A percentile compares a stretch with the other conserved stretches of the same genome.
These are phyloP conservation scores for Pampus argenteus DNA, from an alignment of 2,797 vertebrate genomes.

Conservation along the genomic window DNA sequence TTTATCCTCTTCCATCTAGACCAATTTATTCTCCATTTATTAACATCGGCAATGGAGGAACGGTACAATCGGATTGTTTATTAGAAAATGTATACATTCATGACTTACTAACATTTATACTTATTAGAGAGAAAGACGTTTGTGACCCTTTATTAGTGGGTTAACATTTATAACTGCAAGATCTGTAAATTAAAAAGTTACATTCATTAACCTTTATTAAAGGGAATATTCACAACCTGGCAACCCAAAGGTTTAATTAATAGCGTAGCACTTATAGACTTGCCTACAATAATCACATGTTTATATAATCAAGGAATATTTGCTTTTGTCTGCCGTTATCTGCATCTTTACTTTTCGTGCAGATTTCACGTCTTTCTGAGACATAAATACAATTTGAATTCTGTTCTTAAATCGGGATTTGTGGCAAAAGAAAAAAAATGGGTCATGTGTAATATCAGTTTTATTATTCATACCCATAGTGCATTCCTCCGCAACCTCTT, in stretches of 20 bases:
- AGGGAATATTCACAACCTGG: background rate
- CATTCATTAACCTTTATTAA: background rate
- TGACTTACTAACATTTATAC: background rate
- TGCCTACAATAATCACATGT: no score
- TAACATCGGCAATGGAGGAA: background rate
- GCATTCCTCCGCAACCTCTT: conserved; percentile 38
- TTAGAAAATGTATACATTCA: background rate
- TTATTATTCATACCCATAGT: conserved; percentile 17
- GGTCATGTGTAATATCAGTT: conserved; percentile 6
- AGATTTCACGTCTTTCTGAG: background rate
- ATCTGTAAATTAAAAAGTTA: background rate
- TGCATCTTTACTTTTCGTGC: background rate
- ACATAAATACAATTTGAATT: background rate
- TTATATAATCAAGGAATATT: no score
- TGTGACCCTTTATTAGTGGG: background rate
- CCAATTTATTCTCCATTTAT: background rate
- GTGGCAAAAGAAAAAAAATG: background rate
- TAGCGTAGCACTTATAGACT: background rate
- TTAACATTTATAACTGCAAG: background rate
- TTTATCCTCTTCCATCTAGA: background rate
- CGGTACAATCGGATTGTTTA: background rate
- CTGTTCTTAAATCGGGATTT: background rate
- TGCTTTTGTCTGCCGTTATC: background rate
- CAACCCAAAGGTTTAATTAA: background rate
- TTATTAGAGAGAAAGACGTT: background rate